Evolutionary conservation across 35 echinoderm and acorn worm genomes (phyloP), one percentile per base, ranked within the genome.

Genomic region (Ophiothrix spiculata): DNA sequence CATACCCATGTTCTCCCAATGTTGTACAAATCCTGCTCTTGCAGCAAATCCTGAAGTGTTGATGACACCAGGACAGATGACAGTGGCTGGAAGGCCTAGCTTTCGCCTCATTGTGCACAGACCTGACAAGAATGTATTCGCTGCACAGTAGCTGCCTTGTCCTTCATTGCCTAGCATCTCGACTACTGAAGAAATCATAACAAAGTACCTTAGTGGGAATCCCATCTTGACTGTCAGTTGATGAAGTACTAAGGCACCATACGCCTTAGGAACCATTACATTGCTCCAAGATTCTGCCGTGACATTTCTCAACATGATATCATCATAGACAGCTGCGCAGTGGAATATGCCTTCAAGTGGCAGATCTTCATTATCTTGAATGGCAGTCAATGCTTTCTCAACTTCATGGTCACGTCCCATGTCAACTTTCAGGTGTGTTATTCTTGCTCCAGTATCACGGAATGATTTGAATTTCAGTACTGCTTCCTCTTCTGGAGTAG

Each of bases 341-440:
- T 98, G 95, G 79, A 98, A 98, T 25, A 98, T 91, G 29, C 95
- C 95, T 79, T 98, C 95, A 3, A 98, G 83, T 32, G 91, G 91
- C 19, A 91, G 84, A 33, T 94, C 89, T 75, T 91, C 95, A 33
- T 94, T 91, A 42, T 94, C 91, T 36, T 88, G 86, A 39, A 98
- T 94, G 19, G 86, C 88, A 56, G 36, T 69, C 0, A 98, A 82
- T 78, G 95, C 88, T 77, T 94, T 93, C 84, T 98, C 91, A 37
- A 98, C 92, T 75, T 94, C 89, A 75, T 94, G 79, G 39, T 94
- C 88, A 63, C 78, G 90, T 23, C 75, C 78, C 82, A 98, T 88
- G 45, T 98, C 95, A 46, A 89, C 91, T 79, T 98, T 93, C 19
- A 98, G 49, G 35, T 94, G 91, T 33, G 91, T 93, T 14, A 98